These are phyloP conservation scores for Drosophila falleni DNA, from an alignment of 2,888 invertebrate genomes.

Conservation along the genomic window DNA sequence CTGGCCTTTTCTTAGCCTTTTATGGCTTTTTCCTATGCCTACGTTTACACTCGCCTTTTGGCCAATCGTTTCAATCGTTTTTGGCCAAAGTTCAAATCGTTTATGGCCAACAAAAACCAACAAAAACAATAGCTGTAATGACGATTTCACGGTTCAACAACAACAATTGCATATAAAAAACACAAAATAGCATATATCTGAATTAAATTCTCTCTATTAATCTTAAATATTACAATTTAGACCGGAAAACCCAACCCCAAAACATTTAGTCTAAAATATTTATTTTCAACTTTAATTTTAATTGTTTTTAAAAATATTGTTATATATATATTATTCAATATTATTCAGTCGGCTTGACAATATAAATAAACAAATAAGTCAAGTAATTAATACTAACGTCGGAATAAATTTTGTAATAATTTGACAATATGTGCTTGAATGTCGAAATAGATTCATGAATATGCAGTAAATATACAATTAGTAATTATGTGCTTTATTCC, in stretches of 20 bases:
- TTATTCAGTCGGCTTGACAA: too few species aligned
- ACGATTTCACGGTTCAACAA: constrained; percentile 13
- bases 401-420: too few species aligned
- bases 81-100: constrained; percentile 65
- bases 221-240: not conserved
- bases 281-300: too few species aligned
- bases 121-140: constrained; percentile 7
- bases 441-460: not conserved
- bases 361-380: not conserved
- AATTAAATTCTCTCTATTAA: constrained; percentile 1
- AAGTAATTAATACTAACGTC: not conserved
- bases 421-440: not conserved
- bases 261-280: too few species aligned
- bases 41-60: constrained; percentile 24
- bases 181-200: not conserved
- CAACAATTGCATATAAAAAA: constrained; percentile 11
- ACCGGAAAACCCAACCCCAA: not conserved
- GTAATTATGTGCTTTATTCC: not conserved
- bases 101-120: constrained; percentile 32
- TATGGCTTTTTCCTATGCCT: constrained; percentile 39
- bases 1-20: constrained; percentile 4
- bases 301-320: too few species aligned
- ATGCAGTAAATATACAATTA: not conserved
- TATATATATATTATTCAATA: too few species aligned
- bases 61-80: constrained; percentile 34